Evolutionary conservation across 2,888 invertebrate genomes (phyloP).

Genomic region (Pristionchus exspectatus): DNA sequence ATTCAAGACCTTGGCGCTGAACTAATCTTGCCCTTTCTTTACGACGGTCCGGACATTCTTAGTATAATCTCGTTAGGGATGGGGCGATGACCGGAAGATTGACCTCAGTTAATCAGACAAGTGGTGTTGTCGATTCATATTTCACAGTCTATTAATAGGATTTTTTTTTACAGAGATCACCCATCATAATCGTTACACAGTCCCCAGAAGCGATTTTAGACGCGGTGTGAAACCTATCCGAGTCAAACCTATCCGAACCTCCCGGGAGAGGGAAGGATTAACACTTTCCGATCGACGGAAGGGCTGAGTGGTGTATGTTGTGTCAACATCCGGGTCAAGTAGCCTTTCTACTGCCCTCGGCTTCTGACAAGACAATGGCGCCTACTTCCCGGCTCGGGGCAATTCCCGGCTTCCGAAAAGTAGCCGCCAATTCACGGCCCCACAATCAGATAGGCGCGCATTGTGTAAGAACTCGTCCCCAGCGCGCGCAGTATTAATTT

Average conservation of each 20-base stretch:
- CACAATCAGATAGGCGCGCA: neutral
- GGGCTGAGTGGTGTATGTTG: constrained; percentile 18
- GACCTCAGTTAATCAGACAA: neutral
- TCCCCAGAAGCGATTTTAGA: neutral
- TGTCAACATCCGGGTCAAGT: constrained; percentile 43
- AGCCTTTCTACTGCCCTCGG: constrained; percentile 19
- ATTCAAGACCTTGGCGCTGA: constrained; percentile 42
- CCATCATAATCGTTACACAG: neutral
- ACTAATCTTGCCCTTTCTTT: constrained; percentile 38
- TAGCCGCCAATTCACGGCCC: neutral
- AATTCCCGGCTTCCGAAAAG: neutral
- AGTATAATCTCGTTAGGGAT: neutral
- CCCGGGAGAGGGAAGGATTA: neutral
- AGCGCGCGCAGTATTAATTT: neutral
- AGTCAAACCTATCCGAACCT: neutral
- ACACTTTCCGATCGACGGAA: neutral
- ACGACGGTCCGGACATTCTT: too few relatives aligned
- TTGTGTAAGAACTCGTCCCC: neutral
- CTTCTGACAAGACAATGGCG: constrained; percentile 23
- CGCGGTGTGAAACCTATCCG: neutral
- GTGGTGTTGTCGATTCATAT: neutral
- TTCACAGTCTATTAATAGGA: neutral
- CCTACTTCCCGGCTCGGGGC: neutral
- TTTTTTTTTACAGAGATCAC: neutral
- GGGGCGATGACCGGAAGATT: neutral